Conservation (phyloP, 1,140 invertebrate genomes). For the Diorhabda carinulata region DNA sequence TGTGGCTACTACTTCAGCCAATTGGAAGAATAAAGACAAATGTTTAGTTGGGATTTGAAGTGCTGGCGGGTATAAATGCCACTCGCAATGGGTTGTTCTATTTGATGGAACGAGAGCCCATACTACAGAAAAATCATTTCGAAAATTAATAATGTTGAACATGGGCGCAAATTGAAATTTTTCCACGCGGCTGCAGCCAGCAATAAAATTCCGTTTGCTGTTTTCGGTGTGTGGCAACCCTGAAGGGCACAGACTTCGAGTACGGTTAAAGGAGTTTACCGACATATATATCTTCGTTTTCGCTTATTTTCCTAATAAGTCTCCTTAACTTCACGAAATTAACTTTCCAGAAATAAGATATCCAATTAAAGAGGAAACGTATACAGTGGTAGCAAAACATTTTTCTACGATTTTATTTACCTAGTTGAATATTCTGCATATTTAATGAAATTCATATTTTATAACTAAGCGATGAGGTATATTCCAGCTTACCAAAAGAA, state of each 20-base stretch:
- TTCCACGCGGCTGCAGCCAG: slow-evolving; percentile 14
- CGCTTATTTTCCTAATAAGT: slow-evolving; percentile 7
- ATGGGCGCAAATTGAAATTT: slow-evolving; percentile 21
- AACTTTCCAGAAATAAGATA: too few species aligned
- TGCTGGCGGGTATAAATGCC: slow-evolving; percentile 47
- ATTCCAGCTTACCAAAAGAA: too few species aligned
- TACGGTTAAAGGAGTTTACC: neutral
- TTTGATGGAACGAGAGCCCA: slow-evolving; percentile 44
- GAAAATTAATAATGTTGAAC: slow-evolving; percentile 26
- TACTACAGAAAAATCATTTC: slow-evolving; percentile 40
- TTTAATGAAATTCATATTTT: too few species aligned
- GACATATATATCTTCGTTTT: neutral
- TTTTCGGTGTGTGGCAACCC: neutral
- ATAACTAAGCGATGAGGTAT: too few species aligned
- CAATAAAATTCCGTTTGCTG: slow-evolving; percentile 12
- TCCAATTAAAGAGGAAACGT: too few species aligned
- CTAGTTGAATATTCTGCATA: too few species aligned
- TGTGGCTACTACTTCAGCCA: slow-evolving; percentile 40
- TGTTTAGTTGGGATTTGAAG: slow-evolving; percentile 45
- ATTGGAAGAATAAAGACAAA: slow-evolving; percentile 50
- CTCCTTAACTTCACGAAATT: neutral
- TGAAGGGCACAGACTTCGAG: neutral
- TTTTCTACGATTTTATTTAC: too few species aligned
- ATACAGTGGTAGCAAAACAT: too few species aligned
- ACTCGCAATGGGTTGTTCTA: slow-evolving; percentile 44